These are phyloP conservation scores for Xenopus borealis DNA, from an alignment of 2,113 vertebrate genomes.

Conservation along the genomic window DNA sequence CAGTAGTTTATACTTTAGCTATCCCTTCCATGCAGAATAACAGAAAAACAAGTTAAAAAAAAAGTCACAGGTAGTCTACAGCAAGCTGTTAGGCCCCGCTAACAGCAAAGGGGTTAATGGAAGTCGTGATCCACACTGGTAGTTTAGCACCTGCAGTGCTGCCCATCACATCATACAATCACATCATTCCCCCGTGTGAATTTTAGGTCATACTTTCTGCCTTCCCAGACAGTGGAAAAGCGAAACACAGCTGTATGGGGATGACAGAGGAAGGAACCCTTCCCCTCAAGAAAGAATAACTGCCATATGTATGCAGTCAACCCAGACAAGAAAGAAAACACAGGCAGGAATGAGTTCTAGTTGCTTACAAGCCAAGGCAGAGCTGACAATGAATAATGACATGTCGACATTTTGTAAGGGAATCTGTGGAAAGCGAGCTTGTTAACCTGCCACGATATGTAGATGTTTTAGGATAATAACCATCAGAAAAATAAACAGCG, in stretches of 20 bases:
- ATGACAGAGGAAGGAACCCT: slow-evolving; percentile 31
- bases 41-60: too few species aligned
- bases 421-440: slow-evolving; percentile 22
- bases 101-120: slow-evolving; percentile 9
- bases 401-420: slow-evolving; percentile 34
- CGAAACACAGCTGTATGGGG: slow-evolving; percentile 27
- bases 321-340: slow-evolving; percentile 35
- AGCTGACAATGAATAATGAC: slow-evolving; percentile 44
- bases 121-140: too few species aligned
- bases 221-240: slow-evolving; percentile 4
- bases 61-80: too few species aligned
- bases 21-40: too few species aligned
- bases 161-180: slow-evolving; percentile 10
- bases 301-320: slow-evolving; percentile 43
- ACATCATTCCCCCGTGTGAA: slow-evolving; percentile 12
- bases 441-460: slow-evolving; percentile 35
- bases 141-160: neutral
- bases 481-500: slow-evolving; percentile 14
- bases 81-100: too few species aligned
- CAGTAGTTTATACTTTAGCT: too few species aligned
- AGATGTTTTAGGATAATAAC: slow-evolving; percentile 36
- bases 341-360: slow-evolving; percentile 29
- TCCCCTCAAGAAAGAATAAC: slow-evolving; percentile 30
- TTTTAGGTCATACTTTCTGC: neutral
- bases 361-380: slow-evolving; percentile 39